A percentile compares a stretch with the other conserved stretches of the same genome.
phyloP scores from a whole-genome alignment of 2,888 invertebrate species.

The Unio pictorum region DNA sequence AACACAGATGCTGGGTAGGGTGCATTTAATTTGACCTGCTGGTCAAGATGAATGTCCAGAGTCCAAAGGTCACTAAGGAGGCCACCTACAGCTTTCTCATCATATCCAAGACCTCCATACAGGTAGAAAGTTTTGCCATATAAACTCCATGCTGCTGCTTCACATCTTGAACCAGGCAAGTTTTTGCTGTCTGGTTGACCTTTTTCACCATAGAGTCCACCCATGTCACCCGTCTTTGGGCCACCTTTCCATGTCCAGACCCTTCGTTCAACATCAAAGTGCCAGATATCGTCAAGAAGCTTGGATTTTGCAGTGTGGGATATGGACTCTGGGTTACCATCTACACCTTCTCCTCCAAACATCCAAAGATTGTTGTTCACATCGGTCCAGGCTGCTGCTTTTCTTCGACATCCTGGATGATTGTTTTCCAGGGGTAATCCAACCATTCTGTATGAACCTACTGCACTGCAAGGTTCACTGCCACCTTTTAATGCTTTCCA shows the following conservation, averaged over 20 bases:
- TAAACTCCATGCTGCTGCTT: conserved; percentile 32
- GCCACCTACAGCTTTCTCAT: conserved; percentile 42
- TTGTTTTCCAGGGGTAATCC: conserved; percentile 12
- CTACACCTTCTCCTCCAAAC: conserved; percentile 59
- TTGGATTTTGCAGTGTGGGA: conserved; percentile 35
- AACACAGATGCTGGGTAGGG: conserved; percentile 20
- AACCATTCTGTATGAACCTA: conserved; percentile 29
- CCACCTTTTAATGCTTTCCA: conserved; percentile 43
- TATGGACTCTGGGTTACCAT: conserved; percentile 24
- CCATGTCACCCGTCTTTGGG: conserved; percentile 32
- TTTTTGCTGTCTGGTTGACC: conserved; percentile 24
- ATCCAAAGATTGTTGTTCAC: conserved; percentile 49
- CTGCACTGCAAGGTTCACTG: conserved; percentile 17
- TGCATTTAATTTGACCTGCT: conserved; percentile 14
- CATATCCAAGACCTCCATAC: conserved; percentile 56
- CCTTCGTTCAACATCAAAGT: conserved; percentile 28
- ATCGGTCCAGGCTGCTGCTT: conserved; percentile 49
- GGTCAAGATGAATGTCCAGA: conserved; percentile 37
- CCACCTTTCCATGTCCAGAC: conserved; percentile 58
- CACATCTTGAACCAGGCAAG: conserved; percentile 48
- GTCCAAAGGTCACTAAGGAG: conserved; percentile 56
- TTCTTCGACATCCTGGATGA: conserved; percentile 48
- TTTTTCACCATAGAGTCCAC: conserved; percentile 30
- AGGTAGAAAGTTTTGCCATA: conserved; percentile 34
- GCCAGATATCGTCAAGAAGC: conserved; percentile 54